Conservation (phyloP, 2,113 vertebrate species). For the Hemichromis elongatus region DNA sequence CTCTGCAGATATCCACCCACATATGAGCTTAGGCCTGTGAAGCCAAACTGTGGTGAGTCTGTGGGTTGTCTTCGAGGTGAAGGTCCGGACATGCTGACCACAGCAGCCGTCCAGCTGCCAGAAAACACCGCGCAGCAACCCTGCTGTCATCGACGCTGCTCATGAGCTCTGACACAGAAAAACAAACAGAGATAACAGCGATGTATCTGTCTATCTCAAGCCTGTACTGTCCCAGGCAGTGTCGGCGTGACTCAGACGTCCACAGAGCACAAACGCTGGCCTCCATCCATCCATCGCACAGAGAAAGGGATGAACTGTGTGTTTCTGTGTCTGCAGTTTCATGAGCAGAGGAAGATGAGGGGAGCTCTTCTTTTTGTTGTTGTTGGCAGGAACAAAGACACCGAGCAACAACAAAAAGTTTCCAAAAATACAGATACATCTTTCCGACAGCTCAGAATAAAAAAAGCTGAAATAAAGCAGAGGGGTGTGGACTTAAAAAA, state of each 20-base stretch:
- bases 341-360: neutral
- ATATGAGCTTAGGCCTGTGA: neutral
- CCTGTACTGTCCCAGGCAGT: constrained; percentile 6
- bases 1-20: neutral
- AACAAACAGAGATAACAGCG: neutral
- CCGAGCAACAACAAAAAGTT: neutral
- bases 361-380: neutral
- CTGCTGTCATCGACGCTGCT: neutral
- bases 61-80: neutral
- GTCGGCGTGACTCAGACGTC: constrained; percentile 20
- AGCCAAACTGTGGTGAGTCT: neutral
- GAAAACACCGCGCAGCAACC: neutral
- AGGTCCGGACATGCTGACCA: neutral
- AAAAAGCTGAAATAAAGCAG: neutral
- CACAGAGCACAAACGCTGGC: constrained; percentile 17
- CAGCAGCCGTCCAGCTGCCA: neutral
- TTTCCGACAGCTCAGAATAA: neutral
- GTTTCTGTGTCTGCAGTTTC: neutral
- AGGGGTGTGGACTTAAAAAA: neutral
- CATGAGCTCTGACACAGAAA: neutral
- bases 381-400: neutral
- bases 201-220: neutral
- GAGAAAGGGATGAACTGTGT: neutral
- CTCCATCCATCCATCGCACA: neutral
- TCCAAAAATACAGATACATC: neutral